Evolutionary conservation across 1,140 invertebrate species (phyloP).

Genomic region (Diploscapter pachys): DNA sequence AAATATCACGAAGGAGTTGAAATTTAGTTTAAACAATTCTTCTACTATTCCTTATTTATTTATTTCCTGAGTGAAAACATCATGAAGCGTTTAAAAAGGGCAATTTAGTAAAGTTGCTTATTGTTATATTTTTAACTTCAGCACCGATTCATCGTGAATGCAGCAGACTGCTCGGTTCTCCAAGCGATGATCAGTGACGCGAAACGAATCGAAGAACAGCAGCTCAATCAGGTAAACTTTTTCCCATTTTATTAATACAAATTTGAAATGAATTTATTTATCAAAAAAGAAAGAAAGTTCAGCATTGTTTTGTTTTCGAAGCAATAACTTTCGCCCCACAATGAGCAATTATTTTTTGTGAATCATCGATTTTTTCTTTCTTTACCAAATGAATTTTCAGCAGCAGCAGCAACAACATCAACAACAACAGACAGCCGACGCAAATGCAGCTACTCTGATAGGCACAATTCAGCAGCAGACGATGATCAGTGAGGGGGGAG

Average conservation of each 20-base stretch:
- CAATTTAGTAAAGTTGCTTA: neutral
- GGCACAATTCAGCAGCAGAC: constrained; percentile 5
- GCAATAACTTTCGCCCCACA: neutral
- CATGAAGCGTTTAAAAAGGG: neutral
- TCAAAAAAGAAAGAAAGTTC: no score
- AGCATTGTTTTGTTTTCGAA: neutral
- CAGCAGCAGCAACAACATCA: neutral
- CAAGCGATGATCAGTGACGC: constrained; percentile 55
- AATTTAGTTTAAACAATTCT: constrained; percentile 7
- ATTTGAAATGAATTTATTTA: no score
- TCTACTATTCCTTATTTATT: neutral
- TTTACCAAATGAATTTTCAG: no score
- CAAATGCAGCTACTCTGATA: neutral
- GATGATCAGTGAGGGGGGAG: constrained; percentile 18
- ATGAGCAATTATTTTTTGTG: neutral
- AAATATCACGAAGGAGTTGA: neutral
- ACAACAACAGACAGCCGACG: no score
- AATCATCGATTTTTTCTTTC: no score
- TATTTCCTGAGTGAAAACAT: constrained; percentile 1
- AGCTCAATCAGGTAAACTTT: neutral
- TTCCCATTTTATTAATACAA: no score
- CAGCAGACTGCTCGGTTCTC: constrained; percentile 47
- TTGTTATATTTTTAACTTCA: constrained; percentile 30
- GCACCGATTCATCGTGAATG: constrained; percentile 50
- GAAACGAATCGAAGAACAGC: constrained; percentile 11